These are phyloP conservation scores for Amblyopsis rosae DNA, from an alignment of 2,113 vertebrate genomes.

Conservation along the genomic window DNA sequence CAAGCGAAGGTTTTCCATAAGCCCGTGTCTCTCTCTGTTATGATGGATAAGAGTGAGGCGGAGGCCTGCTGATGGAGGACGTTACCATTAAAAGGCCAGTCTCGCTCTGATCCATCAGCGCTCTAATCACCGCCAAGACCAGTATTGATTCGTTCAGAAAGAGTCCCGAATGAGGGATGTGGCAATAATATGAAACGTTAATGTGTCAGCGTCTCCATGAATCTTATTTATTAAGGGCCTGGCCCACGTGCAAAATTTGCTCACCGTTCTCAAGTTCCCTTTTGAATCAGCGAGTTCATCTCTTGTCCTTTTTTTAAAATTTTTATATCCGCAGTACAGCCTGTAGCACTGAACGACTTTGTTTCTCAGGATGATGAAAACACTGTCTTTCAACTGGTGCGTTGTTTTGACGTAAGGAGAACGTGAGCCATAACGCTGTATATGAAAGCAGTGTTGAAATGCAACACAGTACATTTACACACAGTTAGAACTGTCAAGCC, in stretches of 20 bases:
- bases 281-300: constrained; percentile 48
- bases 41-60: constrained; percentile 70
- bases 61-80: constrained; percentile 75
- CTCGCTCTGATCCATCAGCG: constrained; percentile 72
- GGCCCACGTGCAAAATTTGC: constrained; percentile 48
- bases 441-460: constrained; percentile 22
- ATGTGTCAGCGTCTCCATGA: constrained; percentile 71
- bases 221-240: constrained; percentile 71
- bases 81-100: constrained; percentile 68
- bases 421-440: constrained; percentile 14
- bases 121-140: constrained; percentile 70
- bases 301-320: background rate
- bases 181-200: constrained; percentile 65
- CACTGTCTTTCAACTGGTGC: constrained; percentile 14
- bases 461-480: constrained; percentile 26
- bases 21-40: constrained; percentile 68
- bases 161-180: constrained; percentile 68
- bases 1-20: constrained; percentile 63
- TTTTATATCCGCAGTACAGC: constrained; percentile 30
- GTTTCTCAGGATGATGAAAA: background rate
- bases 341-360: constrained; percentile 13
- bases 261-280: constrained; percentile 36
- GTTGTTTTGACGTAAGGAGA: background rate
- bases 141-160: constrained; percentile 78
- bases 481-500: background rate